A percentile compares a stretch with the other conserved stretches of the same genome.
Evolutionary conservation across 2,888 invertebrate genomes (phyloP).

Genomic region (Parapristionchus giblindavisi): DNA sequence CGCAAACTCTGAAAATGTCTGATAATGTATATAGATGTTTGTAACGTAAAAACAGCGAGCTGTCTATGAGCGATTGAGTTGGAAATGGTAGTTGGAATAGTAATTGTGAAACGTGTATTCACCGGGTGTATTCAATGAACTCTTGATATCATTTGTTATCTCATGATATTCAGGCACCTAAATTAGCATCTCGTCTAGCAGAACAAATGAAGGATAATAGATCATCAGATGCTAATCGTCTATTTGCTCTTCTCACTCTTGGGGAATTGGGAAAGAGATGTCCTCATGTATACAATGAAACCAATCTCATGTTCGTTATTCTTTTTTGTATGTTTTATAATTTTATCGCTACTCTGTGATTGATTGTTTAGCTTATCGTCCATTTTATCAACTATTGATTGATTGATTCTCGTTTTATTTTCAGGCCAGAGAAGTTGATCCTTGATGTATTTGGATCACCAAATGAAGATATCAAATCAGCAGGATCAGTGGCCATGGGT

Average conservation of each 20-base stretch:
- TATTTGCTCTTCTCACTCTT: slow-evolving; percentile 91
- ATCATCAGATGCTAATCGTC: slow-evolving; percentile 47
- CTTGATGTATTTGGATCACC: slow-evolving; percentile 87
- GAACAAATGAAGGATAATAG: slow-evolving; percentile 44
- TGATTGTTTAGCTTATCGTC: not conserved
- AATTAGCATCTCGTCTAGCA: slow-evolving; percentile 49
- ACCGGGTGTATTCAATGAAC: not conserved
- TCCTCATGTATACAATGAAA: slow-evolving; percentile 46
- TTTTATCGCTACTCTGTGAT: not conserved
- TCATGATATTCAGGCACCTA: slow-evolving; percentile 39
- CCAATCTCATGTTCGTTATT: slow-evolving; percentile 7
- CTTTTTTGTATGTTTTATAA: not conserved
- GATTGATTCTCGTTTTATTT: slow-evolving; percentile 19
- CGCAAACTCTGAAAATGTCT: not conserved
- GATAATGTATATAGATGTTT: not conserved
- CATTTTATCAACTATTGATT: not conserved
- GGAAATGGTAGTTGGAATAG: not conserved
- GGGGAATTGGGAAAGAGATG: slow-evolving; percentile 87
- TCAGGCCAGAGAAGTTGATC: slow-evolving; percentile 71
- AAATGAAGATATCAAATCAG: slow-evolving; percentile 95
- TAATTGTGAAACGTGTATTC: not conserved
- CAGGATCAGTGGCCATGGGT: slow-evolving; percentile 92
- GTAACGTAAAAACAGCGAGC: not conserved
- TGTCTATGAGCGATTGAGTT: not conserved
- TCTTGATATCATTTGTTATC: not conserved